Evolutionary conservation across 2,797 vertebrate species (phyloP), one percentile per base, ranked within the genome.

Genomic region (Gymnodraco acuticeps): DNA sequence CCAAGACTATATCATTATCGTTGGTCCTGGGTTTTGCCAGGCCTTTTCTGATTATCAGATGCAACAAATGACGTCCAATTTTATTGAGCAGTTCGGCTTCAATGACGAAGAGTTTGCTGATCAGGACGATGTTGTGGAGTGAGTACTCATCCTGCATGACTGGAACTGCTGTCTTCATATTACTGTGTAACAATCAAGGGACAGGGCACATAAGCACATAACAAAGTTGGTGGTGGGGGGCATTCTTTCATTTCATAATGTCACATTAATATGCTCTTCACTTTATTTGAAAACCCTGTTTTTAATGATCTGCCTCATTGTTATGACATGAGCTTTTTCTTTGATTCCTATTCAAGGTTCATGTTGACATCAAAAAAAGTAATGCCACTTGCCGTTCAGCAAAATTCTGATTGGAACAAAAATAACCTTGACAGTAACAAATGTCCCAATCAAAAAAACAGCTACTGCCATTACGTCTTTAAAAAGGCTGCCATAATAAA

Each of bases 11-110:
- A 96, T 98, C 97, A 98, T 97, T 99, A 97, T 97, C 96, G 87
- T 97, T 97, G 98, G 97, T 97, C 97, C 97, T 99, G 98, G 97
- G 97, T 92, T 96, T 97, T 97, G 97, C 98, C 98, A 99, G 98
- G 98, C 98, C 98, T 99, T 99, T 98, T 99, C 98, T 99, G 98
- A 99, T 99, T 99, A 99, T 99, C 98, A 99, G 98, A 99, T 99
- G 98, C 98, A 99, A 99, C 98, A 99, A 99, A 99, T 99, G 98
- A 99, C 98, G 97, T 99, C 98, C 98, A 99, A 99, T 99, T 99
- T 99, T 99, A 99, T 99, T 99, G 98, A 99, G 98, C 98, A 99
- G 98, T 99, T 99, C 93, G 98, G 98, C 97, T 99, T 99, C 98
- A 99, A 99, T 95, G 98, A 99, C 91, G 98, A 99, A 96, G 99